These are phyloP conservation scores for Champsocephalus esox DNA, from an alignment of 2,797 vertebrate genomes.

Conservation along the genomic window DNA sequence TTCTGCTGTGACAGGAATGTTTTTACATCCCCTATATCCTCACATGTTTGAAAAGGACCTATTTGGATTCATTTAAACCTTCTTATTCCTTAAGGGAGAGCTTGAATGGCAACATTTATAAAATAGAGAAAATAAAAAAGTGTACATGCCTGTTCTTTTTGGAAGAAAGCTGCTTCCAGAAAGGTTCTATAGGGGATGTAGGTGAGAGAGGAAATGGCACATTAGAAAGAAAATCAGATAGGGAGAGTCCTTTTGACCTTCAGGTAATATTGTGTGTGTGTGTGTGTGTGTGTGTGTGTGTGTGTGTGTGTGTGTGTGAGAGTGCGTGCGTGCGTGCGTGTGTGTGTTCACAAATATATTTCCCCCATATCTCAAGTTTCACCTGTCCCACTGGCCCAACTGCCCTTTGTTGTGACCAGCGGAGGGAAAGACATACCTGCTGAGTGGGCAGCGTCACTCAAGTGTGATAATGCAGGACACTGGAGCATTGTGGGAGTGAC, in stretches of 20 bases:
- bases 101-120: slow-evolving; percentile 8
- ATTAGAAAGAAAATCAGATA: slow-evolving; percentile 11
- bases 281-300: too few relatives aligned
- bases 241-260: slow-evolving; percentile 57
- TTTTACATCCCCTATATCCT: slow-evolving; percentile 1
- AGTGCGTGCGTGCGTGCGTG: not conserved
- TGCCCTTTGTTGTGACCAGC: slow-evolving; percentile 42
- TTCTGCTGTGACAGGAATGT: not conserved
- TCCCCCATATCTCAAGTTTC: slow-evolving; percentile 61
- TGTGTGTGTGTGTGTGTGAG: not conserved
- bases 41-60: slow-evolving; percentile 7
- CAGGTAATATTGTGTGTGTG: slow-evolving; percentile 17
- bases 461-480: slow-evolving; percentile 44
- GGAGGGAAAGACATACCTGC: slow-evolving; percentile 31
- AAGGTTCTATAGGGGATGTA: not conserved
- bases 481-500: slow-evolving; percentile 31
- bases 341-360: not conserved
- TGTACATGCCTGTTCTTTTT: not conserved
- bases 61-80: slow-evolving; percentile 2
- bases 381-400: slow-evolving; percentile 35
- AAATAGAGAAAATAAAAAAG: not conserved
- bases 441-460: slow-evolving; percentile 55
- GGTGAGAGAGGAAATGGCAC: slow-evolving; percentile 23
- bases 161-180: slow-evolving; percentile 3
- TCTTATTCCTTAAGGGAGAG: slow-evolving; percentile 16